Evolutionary conservation across 2,113 vertebrate species (phyloP).

Genomic region (Poicephalus meyeri): DNA sequence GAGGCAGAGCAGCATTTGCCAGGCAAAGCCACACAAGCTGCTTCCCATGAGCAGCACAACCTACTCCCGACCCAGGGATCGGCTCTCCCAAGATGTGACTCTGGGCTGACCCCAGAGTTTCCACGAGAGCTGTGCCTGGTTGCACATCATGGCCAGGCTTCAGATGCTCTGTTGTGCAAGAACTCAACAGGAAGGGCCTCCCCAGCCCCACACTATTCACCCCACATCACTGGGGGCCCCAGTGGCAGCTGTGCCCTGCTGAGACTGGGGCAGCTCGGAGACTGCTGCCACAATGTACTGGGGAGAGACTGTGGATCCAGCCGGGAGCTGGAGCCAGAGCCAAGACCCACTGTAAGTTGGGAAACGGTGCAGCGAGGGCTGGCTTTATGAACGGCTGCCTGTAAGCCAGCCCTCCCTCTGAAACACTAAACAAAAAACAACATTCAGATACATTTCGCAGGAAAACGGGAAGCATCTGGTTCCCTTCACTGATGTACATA

Average conservation of each 20-base stretch:
- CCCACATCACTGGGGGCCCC: accelerated
- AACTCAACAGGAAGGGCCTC: background rate
- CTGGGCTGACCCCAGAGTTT: background rate
- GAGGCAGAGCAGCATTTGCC: background rate
- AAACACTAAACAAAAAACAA: slow-evolving; percentile 78
- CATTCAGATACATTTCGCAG: slow-evolving; percentile 68
- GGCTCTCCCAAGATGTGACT: background rate
- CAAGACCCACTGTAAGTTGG: slow-evolving; percentile 58
- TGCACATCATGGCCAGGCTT: background rate
- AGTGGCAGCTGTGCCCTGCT: accelerated
- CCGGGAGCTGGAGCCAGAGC: slow-evolving; percentile 50
- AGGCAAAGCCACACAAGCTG: background rate
- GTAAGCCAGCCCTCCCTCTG: slow-evolving; percentile 66
- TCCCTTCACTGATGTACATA: slow-evolving; percentile 78
- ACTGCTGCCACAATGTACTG: background rate
- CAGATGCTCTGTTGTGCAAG: background rate
- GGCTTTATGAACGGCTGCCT: slow-evolving; percentile 59
- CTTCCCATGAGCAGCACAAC: background rate
- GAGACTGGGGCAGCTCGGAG: background rate
- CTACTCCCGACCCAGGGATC: background rate
- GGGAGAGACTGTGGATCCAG: slow-evolving; percentile 43
- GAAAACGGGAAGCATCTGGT: slow-evolving; percentile 80
- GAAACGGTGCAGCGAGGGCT: slow-evolving; percentile 55
- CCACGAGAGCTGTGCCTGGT: accelerated
- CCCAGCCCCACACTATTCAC: background rate